Base-by-base conservation (phyloP, 2,113 vertebrate genomes). In the Centrocercus urophasianus region DNA sequence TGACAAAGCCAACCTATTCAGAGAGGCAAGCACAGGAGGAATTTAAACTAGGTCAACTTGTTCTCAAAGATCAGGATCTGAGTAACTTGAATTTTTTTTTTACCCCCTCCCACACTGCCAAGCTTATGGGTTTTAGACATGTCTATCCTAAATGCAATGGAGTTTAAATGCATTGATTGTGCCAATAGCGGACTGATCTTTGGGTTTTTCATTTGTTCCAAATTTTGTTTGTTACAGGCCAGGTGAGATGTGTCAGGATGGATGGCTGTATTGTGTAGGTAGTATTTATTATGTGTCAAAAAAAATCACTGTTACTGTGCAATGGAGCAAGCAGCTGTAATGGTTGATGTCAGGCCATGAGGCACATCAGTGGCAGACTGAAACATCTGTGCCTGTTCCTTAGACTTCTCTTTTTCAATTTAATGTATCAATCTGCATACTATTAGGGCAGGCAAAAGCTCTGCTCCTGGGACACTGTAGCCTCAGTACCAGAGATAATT, bases 141-240 rank as follows among this genome's bases (percentile, higher is more conserved):
- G 43, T 10, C 19, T 86, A 74, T 89, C 11, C 30, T 28, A 40
- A 57, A 64, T 30, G 19, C 32, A 56, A 56, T 34, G 27, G 30
- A 47, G 2, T 11, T 28, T 69, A 45, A 71, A 78, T 61, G 21
- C 21, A 20, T 28, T 40, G 43, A 48, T 38, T 74, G 28, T 11
- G 36, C 17, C 21, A 17, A 6, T 7, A 42, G 8, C 11, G 50
- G 22, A 22, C 22, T 64, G 66, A 87, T 42, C 32, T 86, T 72
- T 36, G 36, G 6, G 3, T 52, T 57, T 75, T 86, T 84, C 0
- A 10, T 12, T 83, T 70, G 50, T 77, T 34, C 19, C 0, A 0
- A 8, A 40, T 73, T 4, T 9, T 69, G 38, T 74, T 83, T 74
- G 45, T 59, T 82, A 57, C 38, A 72, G 91, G n/a, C 32, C 38